A percentile compares a stretch with the other conserved stretches of the same genome.
phyloP scores from a whole-genome alignment of 2,113 vertebrate species.

The Gymnocephalus cernua region DNA sequence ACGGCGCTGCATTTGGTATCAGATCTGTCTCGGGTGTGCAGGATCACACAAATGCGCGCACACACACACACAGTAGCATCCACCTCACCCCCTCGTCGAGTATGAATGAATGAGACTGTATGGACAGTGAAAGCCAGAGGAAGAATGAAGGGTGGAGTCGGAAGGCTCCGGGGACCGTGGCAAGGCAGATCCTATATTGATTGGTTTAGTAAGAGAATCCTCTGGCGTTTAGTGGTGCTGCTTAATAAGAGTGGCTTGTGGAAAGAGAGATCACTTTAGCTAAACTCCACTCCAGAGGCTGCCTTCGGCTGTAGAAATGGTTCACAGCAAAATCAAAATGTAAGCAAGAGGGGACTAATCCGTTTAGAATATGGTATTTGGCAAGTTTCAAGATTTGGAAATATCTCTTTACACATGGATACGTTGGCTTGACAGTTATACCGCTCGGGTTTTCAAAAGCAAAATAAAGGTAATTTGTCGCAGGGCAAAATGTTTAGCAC shows the following conservation, averaged over 20 bases:
- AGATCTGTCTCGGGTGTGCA: constrained; percentile 20
- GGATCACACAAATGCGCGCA: background rate
- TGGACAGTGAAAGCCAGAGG: constrained; percentile 48
- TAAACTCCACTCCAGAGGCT: constrained; percentile 70
- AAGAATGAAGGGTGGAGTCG: constrained; percentile 66
- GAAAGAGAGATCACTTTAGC: constrained; percentile 72
- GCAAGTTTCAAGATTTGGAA: constrained; percentile 5
- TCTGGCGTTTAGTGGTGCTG: constrained; percentile 77
- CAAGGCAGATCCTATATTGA: constrained; percentile 75
- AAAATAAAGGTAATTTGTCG: constrained; percentile 16
- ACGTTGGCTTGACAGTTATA: background rate
- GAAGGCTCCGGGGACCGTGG: constrained; percentile 49
- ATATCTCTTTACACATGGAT: constrained; percentile 5
- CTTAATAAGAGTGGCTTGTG: constrained; percentile 78
- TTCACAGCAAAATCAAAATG: constrained; percentile 61
- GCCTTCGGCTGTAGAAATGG: constrained; percentile 44
- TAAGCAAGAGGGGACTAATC: constrained; percentile 27
- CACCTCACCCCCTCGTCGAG: background rate
- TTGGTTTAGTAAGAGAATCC: constrained; percentile 82
- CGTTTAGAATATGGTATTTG: constrained; percentile 27
- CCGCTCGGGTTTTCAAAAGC: background rate
- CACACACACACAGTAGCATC: background rate
- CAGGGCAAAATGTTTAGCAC: background rate
- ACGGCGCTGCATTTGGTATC: constrained; percentile 17
- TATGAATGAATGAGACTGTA: constrained; percentile 57